Percentiles rank a stretch among this genome's conserved stretches.
These are phyloP conservation scores for Malurus alboscapulatus DNA, from an alignment of 2,113 vertebrate genomes.

Conservation along the genomic window DNA sequence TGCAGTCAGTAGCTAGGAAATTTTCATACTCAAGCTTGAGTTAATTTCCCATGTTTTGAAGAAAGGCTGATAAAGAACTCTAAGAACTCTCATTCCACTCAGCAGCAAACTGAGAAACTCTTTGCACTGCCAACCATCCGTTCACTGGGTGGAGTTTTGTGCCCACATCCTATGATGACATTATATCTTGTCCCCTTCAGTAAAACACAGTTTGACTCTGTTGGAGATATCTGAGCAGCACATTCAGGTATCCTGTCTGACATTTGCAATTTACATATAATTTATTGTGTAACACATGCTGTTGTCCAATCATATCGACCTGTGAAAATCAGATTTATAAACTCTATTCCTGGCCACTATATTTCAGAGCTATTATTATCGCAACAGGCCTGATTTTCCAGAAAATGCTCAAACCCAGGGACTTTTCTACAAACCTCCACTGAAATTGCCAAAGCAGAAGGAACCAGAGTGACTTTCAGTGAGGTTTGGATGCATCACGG, in stretches of 20 bases:
- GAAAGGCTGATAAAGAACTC: background rate
- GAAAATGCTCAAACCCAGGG: background rate
- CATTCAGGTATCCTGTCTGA: background rate
- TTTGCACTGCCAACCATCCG: background rate
- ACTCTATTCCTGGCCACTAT: background rate
- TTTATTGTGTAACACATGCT: background rate
- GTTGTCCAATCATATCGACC: background rate
- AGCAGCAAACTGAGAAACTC: background rate
- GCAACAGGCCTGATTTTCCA: background rate
- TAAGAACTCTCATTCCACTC: background rate
- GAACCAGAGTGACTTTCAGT: fast-evolving
- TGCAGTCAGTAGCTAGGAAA: background rate
- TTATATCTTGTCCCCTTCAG: background rate
- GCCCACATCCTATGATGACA: background rate
- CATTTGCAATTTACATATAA: background rate
- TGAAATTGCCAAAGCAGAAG: background rate
- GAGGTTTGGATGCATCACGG: background rate
- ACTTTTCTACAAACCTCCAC: background rate
- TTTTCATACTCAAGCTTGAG: background rate
- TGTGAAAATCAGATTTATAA: background rate
- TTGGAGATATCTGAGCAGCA: background rate
- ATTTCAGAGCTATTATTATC: background rate
- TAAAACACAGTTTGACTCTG: background rate
- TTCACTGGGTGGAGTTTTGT: background rate
- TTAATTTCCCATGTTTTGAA: background rate